Conservation (phyloP, 2,113 vertebrate genomes). For the Heloderma charlesbogerti region DNA sequence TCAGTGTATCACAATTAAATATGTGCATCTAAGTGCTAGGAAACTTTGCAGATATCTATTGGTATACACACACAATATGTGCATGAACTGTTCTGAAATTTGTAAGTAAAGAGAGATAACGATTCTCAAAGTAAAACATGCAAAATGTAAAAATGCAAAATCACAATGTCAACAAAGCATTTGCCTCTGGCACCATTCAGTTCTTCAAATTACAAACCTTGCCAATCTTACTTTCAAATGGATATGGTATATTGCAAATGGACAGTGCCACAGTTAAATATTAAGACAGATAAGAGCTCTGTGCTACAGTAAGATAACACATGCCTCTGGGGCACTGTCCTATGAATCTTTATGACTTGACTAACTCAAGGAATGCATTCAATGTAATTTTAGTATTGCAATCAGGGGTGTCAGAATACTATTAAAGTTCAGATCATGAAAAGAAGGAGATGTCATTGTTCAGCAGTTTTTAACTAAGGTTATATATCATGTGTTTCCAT, state of each 20-base stretch:
- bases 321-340: not conserved
- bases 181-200: rapidly evolving
- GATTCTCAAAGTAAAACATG: not conserved
- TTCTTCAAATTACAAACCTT: not conserved
- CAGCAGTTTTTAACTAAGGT: not conserved
- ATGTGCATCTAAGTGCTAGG: not conserved
- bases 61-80: not conserved
- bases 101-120: not conserved
- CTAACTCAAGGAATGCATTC: slow-evolving; percentile 16
- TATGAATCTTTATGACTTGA: slow-evolving; percentile 27
- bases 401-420: not conserved
- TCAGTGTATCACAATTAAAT: not conserved
- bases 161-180: not conserved
- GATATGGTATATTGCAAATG: not conserved
- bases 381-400: not conserved
- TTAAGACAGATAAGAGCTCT: not conserved
- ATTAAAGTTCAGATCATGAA: not conserved
- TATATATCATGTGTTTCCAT: not conserved
- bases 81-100: not conserved
- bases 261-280: not conserved
- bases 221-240: slow-evolving; percentile 25
- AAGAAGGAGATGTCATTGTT: not conserved
- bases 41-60: not conserved
- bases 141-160: slow-evolving; percentile 4
- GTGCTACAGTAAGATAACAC: slow-evolving; percentile 2